These are phyloP conservation scores for Wiebesia pumilae DNA, from an alignment of 1,140 invertebrate genomes.

Conservation along the genomic window DNA sequence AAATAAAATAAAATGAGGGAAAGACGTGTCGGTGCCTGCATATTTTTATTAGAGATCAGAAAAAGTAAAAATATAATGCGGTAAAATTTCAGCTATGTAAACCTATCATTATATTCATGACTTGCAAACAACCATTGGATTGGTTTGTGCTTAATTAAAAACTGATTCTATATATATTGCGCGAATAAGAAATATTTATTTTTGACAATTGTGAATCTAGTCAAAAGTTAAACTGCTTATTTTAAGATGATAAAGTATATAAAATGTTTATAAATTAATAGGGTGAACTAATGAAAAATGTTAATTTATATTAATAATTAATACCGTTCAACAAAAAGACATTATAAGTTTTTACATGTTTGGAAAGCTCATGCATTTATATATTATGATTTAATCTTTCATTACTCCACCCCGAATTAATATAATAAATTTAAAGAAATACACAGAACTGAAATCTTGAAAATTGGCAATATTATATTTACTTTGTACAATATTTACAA, in stretches of 20 bases:
- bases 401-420: not conserved
- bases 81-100: conserved; percentile 19
- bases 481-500: too few species aligned
- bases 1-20: too few species aligned
- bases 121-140: conserved; percentile 43
- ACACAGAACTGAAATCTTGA: conserved; percentile 35
- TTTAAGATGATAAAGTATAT: conserved; percentile 41
- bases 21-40: conserved; percentile 73
- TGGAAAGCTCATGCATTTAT: not conserved
- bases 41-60: conserved; percentile 55
- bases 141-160: conserved; percentile 46
- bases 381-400: conserved; percentile 15
- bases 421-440: conserved; percentile 17
- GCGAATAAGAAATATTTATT: conserved; percentile 53
- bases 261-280: conserved; percentile 22
- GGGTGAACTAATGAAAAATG: conserved; percentile 32
- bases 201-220: conserved; percentile 53
- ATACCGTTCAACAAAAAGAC: not conserved
- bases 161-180: conserved; percentile 46
- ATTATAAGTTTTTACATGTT: not conserved
- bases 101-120: conserved; percentile 40
- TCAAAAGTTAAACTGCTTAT: conserved; percentile 46
- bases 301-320: conserved; percentile 5
- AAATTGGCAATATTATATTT: conserved; percentile 13
- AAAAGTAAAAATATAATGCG: conserved; percentile 24